Conservation (phyloP, 1,140 invertebrate genomes). For the Chymomyza costata region DNA sequence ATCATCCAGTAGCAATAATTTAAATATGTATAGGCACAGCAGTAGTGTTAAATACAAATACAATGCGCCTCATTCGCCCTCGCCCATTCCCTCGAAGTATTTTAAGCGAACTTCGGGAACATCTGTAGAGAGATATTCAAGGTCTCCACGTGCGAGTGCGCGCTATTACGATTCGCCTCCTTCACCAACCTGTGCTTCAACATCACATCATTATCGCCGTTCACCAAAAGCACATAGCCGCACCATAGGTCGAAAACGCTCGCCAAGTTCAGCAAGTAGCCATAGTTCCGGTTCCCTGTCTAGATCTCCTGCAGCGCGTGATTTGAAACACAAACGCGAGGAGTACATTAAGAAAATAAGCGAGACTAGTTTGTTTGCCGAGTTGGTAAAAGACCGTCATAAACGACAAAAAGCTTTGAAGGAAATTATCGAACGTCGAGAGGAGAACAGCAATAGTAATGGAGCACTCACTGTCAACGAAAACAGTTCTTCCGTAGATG, state of each 20-base stretch:
- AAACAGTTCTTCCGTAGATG: conserved; percentile 64
- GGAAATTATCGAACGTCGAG: conserved; percentile 78
- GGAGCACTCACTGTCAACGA: conserved; percentile 64
- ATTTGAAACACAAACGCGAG: conserved; percentile 76
- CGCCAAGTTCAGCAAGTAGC: conserved; percentile 55
- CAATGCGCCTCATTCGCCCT: conserved; percentile 35
- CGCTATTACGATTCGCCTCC: conserved; percentile 54
- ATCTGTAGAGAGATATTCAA: conserved; percentile 47
- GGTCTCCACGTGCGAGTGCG: conserved; percentile 52
- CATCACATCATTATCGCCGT: conserved; percentile 47
- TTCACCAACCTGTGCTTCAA: conserved; percentile 36
- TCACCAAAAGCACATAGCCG: conserved; percentile 27
- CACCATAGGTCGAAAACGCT: conserved; percentile 48
- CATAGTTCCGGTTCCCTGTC: conserved; percentile 44
- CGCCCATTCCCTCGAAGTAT: conserved; percentile 49
- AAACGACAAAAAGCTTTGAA: conserved; percentile 84
- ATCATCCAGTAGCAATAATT: conserved; percentile 26
- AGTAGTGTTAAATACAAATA: conserved; percentile 52
- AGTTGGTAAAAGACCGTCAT: conserved; percentile 89
- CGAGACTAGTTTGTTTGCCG: conserved; percentile 90
- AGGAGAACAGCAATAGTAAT: conserved; percentile 76
- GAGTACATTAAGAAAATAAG: conserved; percentile 84
- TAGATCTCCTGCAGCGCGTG: conserved; percentile 53
- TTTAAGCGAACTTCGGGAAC: conserved; percentile 55
- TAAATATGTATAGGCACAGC: conserved; percentile 48